Percentiles rank a stretch among this genome's conserved stretches.
phyloP scores from a whole-genome alignment of 2,888 invertebrate species.

The Archips xylosteana region DNA sequence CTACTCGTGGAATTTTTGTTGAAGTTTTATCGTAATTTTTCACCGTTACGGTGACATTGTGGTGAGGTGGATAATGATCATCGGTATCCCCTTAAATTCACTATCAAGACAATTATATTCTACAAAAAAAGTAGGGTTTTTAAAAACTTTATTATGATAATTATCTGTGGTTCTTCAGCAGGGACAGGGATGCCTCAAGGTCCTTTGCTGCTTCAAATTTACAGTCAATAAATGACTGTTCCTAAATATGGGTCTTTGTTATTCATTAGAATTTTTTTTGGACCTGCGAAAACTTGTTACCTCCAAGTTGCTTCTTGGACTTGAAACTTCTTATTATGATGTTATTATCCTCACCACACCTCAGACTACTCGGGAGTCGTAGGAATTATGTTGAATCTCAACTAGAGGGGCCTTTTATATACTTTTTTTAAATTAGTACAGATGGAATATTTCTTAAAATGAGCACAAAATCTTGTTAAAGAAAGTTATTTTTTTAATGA shows the following conservation, averaged over 20 bases:
- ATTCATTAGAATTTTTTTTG: too few relatives aligned
- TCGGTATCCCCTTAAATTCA: too few relatives aligned
- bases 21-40: constrained; percentile 14
- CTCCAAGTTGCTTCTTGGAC: too few relatives aligned
- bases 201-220: too few relatives aligned
- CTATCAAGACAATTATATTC: too few relatives aligned
- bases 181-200: too few relatives aligned
- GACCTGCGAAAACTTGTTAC: too few relatives aligned
- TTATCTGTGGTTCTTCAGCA: too few relatives aligned
- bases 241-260: too few relatives aligned
- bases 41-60: neutral
- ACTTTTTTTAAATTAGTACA: constrained; percentile 17
- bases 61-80: neutral
- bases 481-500: neutral
- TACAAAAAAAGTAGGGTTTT: too few relatives aligned
- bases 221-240: too few relatives aligned
- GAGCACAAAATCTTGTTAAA: constrained; percentile 1
- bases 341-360: neutral
- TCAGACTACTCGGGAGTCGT: neutral
- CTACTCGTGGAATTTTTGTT: constrained; percentile 13
- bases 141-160: too few relatives aligned
- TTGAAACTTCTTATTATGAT: neutral
- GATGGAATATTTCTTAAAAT: constrained; percentile 4
- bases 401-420: constrained; percentile 27
- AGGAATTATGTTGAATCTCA: constrained; percentile 21